Conservation (phyloP, 2,888 invertebrate species). For the Saturnia pavonia region DNA sequence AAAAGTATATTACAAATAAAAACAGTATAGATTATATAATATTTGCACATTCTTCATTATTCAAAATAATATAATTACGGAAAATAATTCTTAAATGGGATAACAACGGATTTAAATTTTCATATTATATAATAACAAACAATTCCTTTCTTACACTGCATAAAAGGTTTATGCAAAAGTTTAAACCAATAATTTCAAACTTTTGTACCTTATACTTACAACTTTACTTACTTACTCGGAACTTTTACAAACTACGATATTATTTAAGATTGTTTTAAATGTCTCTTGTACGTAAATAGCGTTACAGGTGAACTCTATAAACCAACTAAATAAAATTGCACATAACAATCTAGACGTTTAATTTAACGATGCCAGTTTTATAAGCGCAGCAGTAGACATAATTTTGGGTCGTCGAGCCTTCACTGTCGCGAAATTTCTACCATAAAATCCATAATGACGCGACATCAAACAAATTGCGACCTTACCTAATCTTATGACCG, state of each 20-base stretch:
- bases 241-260: neutral
- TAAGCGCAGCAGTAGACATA: constrained; percentile 34
- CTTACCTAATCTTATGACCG: constrained; percentile 45
- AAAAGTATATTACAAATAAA: no score
- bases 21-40: no score
- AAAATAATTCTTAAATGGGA: no score
- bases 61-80: no score
- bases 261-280: neutral
- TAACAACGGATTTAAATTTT: no score
- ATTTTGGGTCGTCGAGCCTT: constrained; percentile 36
- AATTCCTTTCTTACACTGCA: neutral
- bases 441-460: constrained; percentile 47
- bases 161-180: neutral
- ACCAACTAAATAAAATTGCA: constrained; percentile 24
- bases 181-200: neutral
- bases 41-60: no score
- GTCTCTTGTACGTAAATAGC: neutral
- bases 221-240: neutral
- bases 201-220: neutral
- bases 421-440: constrained; percentile 36
- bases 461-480: constrained; percentile 47
- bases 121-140: no score
- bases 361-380: constrained; percentile 39
- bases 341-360: constrained; percentile 27
- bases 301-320: constrained; percentile 1